These are phyloP conservation scores for Adelges cooleyi DNA, from an alignment of 1,140 invertebrate genomes.

Conservation along the genomic window DNA sequence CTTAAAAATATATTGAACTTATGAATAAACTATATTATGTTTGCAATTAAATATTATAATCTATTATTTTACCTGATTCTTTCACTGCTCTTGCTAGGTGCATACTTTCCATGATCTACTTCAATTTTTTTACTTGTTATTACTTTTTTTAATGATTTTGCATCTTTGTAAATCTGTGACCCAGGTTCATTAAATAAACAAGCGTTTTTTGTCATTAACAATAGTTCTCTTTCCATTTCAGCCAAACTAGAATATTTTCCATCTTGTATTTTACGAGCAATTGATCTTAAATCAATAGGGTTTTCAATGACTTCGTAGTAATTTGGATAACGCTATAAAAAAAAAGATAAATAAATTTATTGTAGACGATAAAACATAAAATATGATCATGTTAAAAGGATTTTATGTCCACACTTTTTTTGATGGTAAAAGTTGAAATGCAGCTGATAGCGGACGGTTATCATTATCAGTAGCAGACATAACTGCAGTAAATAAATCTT, in stretches of 20 bases:
- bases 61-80: constrained; percentile 31
- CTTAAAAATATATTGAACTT: too few relatives aligned
- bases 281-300: constrained; percentile 89
- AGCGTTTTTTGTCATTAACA: constrained; percentile 88
- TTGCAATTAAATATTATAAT: too few relatives aligned
- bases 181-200: constrained; percentile 93
- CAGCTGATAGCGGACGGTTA: constrained; percentile 63
- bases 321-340: constrained; percentile 72
- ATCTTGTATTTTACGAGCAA: constrained; percentile 82
- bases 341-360: constrained; percentile 26
- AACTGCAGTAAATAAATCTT: constrained; percentile 72
- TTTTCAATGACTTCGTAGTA: constrained; percentile 93
- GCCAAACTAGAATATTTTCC: constrained; percentile 59
- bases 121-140: constrained; percentile 52
- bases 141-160: constrained; percentile 73
- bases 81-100: constrained; percentile 30
- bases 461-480: constrained; percentile 65
- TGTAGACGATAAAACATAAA: background rate
- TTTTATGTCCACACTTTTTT: constrained; percentile 52
- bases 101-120: constrained; percentile 45
- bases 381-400: too few relatives aligned
- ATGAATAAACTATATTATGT: too few relatives aligned
- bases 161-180: constrained; percentile 93
- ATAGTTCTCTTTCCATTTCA: constrained; percentile 83
- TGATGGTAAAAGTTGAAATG: constrained; percentile 82